A percentile compares a stretch with the other conserved stretches of the same genome.
These are phyloP conservation scores for Formica exsecta DNA, from an alignment of 1,140 invertebrate genomes.

Conservation along the genomic window DNA sequence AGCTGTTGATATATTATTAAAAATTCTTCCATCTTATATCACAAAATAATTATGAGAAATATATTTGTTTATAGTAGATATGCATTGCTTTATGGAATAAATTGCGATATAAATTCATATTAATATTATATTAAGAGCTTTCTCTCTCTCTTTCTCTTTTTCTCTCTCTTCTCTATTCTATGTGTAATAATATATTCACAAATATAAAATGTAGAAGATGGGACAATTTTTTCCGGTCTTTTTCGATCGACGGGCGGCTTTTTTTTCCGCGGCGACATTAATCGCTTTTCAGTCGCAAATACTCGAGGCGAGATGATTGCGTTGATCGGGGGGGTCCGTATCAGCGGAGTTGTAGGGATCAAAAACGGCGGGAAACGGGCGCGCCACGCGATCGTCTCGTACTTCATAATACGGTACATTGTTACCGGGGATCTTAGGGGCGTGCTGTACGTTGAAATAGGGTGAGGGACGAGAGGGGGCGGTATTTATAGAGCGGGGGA, in stretches of 20 bases:
- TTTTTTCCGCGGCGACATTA: constrained; percentile 61
- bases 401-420: constrained; percentile 82
- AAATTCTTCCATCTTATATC: background rate
- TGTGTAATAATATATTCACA: background rate
- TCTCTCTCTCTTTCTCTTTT: background rate
- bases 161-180: background rate
- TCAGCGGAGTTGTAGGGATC: constrained; percentile 40
- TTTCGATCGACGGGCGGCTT: constrained; percentile 41
- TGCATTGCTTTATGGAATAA: background rate
- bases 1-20: too few species aligned
- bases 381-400: constrained; percentile 58
- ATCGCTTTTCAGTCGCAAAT: constrained; percentile 78
- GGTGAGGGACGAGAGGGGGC: constrained; percentile 67
- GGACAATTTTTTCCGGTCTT: background rate
- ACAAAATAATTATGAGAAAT: background rate
- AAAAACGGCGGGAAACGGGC: constrained; percentile 61
- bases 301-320: constrained; percentile 76
- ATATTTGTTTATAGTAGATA: background rate
- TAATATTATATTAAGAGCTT: background rate
- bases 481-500: constrained; percentile 73
- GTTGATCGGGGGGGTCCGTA: constrained; percentile 67
- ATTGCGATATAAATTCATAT: background rate
- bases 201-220: constrained; percentile 7
- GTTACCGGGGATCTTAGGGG: constrained; percentile 78
- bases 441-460: constrained; percentile 73